Conservation (phyloP, 2,888 invertebrate species). For the Rhogogaster chlorosoma region DNA sequence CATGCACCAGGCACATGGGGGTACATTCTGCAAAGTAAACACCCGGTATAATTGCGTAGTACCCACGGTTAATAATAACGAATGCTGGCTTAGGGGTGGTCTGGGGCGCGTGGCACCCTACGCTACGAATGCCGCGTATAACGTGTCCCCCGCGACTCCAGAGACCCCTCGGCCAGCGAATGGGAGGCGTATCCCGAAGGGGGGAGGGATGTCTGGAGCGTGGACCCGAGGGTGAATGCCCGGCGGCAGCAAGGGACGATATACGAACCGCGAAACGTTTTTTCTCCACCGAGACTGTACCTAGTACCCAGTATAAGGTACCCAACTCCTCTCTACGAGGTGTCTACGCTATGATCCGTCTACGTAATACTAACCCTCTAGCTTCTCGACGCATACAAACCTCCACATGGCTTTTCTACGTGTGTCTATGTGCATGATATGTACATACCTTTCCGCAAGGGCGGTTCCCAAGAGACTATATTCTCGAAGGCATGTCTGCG, state of each 20-base stretch:
- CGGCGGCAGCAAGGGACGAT: slow-evolving; percentile 45
- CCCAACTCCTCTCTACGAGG: slow-evolving; percentile 61
- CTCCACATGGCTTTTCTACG: background rate
- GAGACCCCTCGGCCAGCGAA: slow-evolving; percentile 46
- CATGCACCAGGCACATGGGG: background rate
- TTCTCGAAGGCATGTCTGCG: slow-evolving; percentile 69
- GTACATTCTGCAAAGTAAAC: slow-evolving; percentile 44
- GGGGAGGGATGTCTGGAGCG: slow-evolving; percentile 48
- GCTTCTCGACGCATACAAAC: background rate
- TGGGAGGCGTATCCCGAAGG: slow-evolving; percentile 45
- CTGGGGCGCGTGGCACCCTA: slow-evolving; percentile 48
- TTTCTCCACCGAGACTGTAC: slow-evolving; percentile 18
- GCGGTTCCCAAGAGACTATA: slow-evolving; percentile 65
- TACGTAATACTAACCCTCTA: slow-evolving; percentile 26
- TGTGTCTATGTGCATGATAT: background rate
- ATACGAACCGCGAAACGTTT: slow-evolving; percentile 50
- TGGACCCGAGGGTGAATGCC: slow-evolving; percentile 51
- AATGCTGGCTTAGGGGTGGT: slow-evolving; percentile 46
- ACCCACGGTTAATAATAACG: slow-evolving; percentile 50
- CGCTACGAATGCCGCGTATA: slow-evolving; percentile 44
- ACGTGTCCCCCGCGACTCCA: slow-evolving; percentile 5
- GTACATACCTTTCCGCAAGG: slow-evolving; percentile 53
- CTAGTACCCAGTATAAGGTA: slow-evolving; percentile 9
- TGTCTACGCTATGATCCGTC: slow-evolving; percentile 61
- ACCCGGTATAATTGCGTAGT: slow-evolving; percentile 50